A percentile compares a stretch with the other conserved stretches of the same genome.
Conservation (phyloP, 2,888 invertebrate genomes). For the Archips crataeganus region DNA sequence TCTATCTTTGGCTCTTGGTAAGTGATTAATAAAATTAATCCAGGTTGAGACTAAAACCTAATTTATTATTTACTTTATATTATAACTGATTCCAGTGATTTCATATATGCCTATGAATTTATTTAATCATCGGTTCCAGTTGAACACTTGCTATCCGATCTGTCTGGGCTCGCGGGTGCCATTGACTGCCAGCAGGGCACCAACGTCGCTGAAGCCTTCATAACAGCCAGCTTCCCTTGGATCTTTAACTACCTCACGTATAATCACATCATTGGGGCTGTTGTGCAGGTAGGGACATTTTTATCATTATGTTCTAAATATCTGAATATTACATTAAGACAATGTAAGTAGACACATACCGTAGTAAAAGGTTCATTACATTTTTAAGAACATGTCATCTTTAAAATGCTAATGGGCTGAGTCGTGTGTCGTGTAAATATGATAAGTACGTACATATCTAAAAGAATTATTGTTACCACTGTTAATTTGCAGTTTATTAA, state of each 20-base stretch:
- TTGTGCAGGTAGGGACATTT: constrained; percentile 32
- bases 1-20: constrained; percentile 54
- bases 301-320: not conserved
- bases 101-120: too few relatives aligned
- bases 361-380: too few relatives aligned
- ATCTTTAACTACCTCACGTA: constrained; percentile 27
- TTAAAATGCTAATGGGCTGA: too few relatives aligned
- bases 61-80: not conserved
- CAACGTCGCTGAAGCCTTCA: constrained; percentile 26
- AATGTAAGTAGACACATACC: too few relatives aligned
- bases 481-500: constrained; percentile 68
- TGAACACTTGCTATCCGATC: constrained; percentile 33
- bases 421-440: too few relatives aligned
- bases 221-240: constrained; percentile 27
- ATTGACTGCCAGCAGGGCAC: constrained; percentile 30
- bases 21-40: constrained; percentile 45
- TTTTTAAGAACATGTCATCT: too few relatives aligned
- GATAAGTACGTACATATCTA: not conserved
- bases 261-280: constrained; percentile 11
- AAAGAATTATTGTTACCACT: not conserved
- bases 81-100: too few relatives aligned
- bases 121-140: constrained; percentile 21
- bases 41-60: not conserved
- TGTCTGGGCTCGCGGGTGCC: constrained; percentile 31
- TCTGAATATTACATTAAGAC: too few relatives aligned